Evolutionary conservation across 2,797 vertebrate genomes (phyloP), one percentile per base, ranked within the genome.

Genomic region (Peromyscus melanophrys): DNA sequence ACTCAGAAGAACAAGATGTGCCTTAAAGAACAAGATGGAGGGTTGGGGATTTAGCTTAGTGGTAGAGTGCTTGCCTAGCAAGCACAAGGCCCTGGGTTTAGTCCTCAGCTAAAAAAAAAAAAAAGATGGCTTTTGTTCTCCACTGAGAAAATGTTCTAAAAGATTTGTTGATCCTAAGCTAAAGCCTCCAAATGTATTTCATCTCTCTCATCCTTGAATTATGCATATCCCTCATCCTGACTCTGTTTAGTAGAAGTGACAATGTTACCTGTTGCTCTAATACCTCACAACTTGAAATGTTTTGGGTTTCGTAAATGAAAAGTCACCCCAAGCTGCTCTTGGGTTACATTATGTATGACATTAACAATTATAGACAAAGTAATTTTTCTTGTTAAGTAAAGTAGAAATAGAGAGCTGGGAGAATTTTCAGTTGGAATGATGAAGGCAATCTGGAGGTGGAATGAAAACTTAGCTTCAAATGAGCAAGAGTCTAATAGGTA

Each of bases 71-170:
- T 40, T 40, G 40, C 40, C 40, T 40, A 40, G 40, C 40, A 40
- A 40, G 40, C 4, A 40, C 40, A 40, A 40, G 40, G 40, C 40
- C 40, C 40, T 40, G 40, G 40, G 40, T 40, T 40, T 4, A 40
- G 40, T 40, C 40, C 4, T 40, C 40, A 40, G 40, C 40, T 40
- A 2, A 40, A 40, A 40, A 40, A 40, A 40, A 40, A 40, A 40
- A 40, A 40, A 40, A 59, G n/a, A 55, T 55, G 34, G 40, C 25
- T 52, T 93, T n/a, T 37, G 4, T 4, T 57, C 40, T 65, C 17
- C 12, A 83, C 52, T 34, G 46, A 17, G 8, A 85, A 77, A 85
- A 43, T 92, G 40, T 84, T 84, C 93, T 71, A 77, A 87, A 90
- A 93, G 59, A 34, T 65, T 34, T 16, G 46, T 87, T 23, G 4